phyloP scores from a whole-genome alignment of 1,140 invertebrate species.

The Glomeris maerens region DNA sequence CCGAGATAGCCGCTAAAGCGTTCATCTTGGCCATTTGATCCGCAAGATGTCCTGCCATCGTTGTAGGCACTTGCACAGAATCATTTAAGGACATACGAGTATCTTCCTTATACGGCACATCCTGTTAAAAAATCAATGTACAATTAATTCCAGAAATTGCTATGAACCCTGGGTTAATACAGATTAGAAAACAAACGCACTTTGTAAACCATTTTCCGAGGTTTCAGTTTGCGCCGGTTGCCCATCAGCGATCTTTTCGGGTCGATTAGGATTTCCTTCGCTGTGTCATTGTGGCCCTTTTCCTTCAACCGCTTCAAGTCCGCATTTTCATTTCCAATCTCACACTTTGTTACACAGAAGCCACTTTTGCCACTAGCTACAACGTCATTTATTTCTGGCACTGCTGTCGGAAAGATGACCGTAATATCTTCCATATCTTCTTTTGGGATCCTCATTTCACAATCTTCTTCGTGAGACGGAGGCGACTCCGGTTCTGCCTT shows the following conservation, averaged over 20 bases:
- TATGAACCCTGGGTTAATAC: neutral
- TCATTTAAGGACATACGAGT: neutral
- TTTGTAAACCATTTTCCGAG: constrained; percentile 15
- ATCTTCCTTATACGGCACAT: neutral
- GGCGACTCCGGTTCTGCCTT: neutral
- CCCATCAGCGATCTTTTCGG: constrained; percentile 19
- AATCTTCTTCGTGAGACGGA: neutral
- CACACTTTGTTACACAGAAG: no score
- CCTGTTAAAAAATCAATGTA: neutral
- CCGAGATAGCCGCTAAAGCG: no score
- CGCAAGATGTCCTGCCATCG: neutral
- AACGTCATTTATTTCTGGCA: constrained; percentile 20
- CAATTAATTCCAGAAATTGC: neutral
- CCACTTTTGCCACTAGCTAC: neutral
- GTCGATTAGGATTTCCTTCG: constrained; percentile 16
- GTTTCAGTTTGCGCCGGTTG: constrained; percentile 16
- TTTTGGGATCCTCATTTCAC: constrained; percentile 2
- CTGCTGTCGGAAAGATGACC: constrained; percentile 23
- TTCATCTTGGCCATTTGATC: neutral
- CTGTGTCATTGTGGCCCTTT: constrained; percentile 3
- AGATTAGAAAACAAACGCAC: no score
- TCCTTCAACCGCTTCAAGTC: neutral
- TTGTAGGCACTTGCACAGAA: neutral
- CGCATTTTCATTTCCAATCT: no score
- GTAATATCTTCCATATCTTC: constrained; percentile 24